Base-by-base conservation (phyloP, 2,888 invertebrate species). In the Conops quadrifasciatus region DNA sequence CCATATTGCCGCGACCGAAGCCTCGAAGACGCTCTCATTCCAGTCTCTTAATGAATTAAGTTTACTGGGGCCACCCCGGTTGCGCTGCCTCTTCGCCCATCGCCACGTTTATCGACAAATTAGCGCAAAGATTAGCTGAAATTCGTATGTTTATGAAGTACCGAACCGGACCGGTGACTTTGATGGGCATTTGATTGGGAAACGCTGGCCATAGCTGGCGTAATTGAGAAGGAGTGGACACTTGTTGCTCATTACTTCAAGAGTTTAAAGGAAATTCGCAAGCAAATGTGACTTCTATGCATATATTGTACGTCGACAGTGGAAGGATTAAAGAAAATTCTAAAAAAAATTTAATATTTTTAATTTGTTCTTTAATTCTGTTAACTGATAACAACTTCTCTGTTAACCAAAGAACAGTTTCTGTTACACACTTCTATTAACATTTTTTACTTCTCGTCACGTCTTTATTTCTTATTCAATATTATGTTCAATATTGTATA, bases 41-140 rank as follows among this genome's bases (percentile, higher is more conserved):
- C n/a, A 13, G 26, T 28, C 36, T 59, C 28, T 59, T n/a, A n/a
- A n/a, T n/a, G n/a, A n/a, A n/a, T n/a, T n/a, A n/a, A n/a, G n/a
- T n/a, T n/a, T n/a, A n/a, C n/a, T n/a, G n/a, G n/a, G n/a, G n/a
- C n/a, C n/a, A n/a, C n/a, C n/a, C n/a, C n/a, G n/a, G 19, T 56
- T 56, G 1, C 49, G 4, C n/a, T 49, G 4, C n/a, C 1, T 45
- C 45, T 49, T 49, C n/a, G 49, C 21, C 24, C 4, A n/a, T 5
- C 15, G 21, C 19, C 4, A 15, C 51, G 77, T 77, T 77, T 78
- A 67, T 67, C 78, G 78, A 79, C 78, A 78, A 79, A 79, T 79
- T 79, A 77, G 78, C 78, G 76, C 78, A 78, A 78, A 79, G 78
- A 79, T 79, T 78, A 79, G 78, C 77, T 79, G 77, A 68, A 68